These are phyloP conservation scores for Crocodylus rhombifer DNA, from an alignment of 2,797 vertebrate genomes.

Conservation along the genomic window DNA sequence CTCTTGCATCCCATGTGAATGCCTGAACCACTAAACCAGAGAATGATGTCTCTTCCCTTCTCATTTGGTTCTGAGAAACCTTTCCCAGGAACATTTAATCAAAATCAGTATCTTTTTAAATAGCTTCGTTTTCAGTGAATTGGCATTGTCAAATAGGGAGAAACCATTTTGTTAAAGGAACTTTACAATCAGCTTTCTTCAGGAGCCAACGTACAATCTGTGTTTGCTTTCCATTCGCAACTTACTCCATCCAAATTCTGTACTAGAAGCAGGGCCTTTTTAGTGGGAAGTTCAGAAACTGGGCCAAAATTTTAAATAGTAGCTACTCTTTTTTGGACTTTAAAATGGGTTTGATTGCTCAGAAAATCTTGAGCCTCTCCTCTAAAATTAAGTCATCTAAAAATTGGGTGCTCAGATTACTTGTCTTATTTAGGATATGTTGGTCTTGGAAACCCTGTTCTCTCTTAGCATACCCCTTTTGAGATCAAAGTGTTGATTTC, in stretches of 20 bases:
- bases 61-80: no score
- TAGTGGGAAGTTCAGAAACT: constrained; percentile 4
- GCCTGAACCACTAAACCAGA: background rate
- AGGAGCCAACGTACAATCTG: constrained; percentile 17
- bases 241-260: background rate
- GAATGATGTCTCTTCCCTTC: background rate
- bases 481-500: background rate
- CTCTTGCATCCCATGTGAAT: no score
- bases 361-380: background rate
- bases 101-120: no score
- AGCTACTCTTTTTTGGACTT: background rate
- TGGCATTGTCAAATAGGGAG: no score
- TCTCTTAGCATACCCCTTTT: background rate
- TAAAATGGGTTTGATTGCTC: background rate
- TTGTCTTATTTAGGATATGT: background rate
- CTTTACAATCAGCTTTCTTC: background rate
- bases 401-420: background rate
- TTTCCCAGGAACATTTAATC: no score
- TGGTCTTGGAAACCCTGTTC: background rate
- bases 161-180: no score
- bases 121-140: no score
- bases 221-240: background rate
- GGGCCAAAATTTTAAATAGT: background rate
- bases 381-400: background rate
- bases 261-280: background rate